Conservation (phyloP, 2,113 vertebrate genomes). For the Azemiops feae region DNA sequence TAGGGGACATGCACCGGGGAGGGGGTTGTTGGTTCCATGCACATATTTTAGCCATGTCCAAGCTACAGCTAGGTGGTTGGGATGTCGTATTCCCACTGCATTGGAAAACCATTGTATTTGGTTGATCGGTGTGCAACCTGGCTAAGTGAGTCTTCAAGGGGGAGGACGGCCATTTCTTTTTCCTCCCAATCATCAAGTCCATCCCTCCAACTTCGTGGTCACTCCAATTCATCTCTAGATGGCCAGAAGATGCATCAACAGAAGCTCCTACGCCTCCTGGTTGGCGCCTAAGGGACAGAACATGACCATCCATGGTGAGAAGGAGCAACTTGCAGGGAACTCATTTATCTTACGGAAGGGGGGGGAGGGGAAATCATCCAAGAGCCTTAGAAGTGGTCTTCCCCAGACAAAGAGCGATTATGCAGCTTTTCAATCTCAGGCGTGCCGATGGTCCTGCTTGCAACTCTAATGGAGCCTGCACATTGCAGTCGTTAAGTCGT, state of each 20-base stretch:
- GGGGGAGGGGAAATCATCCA: not conserved
- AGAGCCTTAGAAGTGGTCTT: not conserved
- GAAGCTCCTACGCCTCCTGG: not conserved
- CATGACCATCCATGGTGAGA: not conserved
- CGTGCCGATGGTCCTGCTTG: not conserved
- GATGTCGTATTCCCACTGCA: not conserved
- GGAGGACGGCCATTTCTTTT: not conserved
- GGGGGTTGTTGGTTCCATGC: not conserved
- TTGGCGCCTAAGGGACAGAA: too few species aligned
- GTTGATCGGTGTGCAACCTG: not conserved
- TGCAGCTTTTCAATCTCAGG: not conserved
- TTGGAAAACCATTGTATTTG: not conserved
- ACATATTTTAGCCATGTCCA: not conserved
- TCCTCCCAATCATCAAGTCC: not conserved
- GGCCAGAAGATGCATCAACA: not conserved
- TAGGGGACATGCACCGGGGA: not conserved
- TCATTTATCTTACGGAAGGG: not conserved
- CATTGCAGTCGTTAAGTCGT: not conserved
- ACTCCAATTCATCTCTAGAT: not conserved
- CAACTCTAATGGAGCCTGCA: not conserved
- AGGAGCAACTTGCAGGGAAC: not conserved
- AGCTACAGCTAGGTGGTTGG: not conserved
- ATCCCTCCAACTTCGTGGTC: not conserved
- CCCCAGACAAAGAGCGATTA: not conserved
- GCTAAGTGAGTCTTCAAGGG: not conserved